Evolutionary conservation across 2,888 invertebrate genomes (phyloP).

Genomic region (Rutpela maculata): DNA sequence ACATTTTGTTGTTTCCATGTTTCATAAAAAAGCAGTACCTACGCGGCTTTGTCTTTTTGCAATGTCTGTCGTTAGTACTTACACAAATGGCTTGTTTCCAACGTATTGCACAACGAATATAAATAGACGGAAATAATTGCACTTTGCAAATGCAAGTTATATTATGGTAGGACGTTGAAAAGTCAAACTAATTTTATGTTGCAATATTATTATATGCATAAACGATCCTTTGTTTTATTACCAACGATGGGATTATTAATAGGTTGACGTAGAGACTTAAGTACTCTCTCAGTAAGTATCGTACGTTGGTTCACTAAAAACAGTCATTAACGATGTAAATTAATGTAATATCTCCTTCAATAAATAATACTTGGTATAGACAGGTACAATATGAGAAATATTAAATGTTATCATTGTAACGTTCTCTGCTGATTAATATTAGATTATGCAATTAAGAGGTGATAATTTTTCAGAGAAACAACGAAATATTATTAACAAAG

Average conservation of each 20-base stretch:
- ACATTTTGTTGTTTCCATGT: background rate
- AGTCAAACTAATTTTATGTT: conserved; percentile 38
- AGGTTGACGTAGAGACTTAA: background rate
- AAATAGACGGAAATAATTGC: conserved; percentile 34
- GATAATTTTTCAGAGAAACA: too few relatives aligned
- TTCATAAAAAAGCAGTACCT: background rate
- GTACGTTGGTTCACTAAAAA: too few relatives aligned
- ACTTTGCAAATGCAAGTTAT: conserved; percentile 28
- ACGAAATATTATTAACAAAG: too few relatives aligned
- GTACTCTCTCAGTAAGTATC: background rate
- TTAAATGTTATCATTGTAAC: too few relatives aligned
- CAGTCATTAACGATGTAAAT: too few relatives aligned
- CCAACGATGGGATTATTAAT: background rate
- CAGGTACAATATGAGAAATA: too few relatives aligned
- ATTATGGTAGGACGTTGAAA: conserved; percentile 37
- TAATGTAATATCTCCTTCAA: too few relatives aligned
- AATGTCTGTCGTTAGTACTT: background rate
- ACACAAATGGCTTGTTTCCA: conserved; percentile 15
- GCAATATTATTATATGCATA: background rate
- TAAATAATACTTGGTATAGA: too few relatives aligned
- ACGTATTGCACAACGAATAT: conserved; percentile 29
- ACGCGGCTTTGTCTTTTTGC: conserved; percentile 1
- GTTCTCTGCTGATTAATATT: too few relatives aligned
- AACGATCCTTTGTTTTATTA: background rate
- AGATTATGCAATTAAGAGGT: too few relatives aligned